Evolutionary conservation across 2,113 vertebrate genomes (phyloP).

Genomic region (Leucopsar rothschildi): DNA sequence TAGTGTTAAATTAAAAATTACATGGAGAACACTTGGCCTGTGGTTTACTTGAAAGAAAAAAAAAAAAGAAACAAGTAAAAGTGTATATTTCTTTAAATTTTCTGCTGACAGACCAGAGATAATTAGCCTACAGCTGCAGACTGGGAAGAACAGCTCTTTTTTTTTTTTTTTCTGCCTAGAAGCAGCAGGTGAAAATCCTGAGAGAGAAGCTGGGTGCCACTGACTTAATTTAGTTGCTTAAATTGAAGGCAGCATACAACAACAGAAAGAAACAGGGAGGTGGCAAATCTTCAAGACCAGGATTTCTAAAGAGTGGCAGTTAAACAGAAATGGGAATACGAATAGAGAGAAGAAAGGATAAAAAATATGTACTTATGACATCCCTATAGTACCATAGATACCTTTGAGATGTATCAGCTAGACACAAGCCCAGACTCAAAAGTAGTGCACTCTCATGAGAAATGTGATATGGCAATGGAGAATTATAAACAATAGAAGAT

Average conservation of each 20-base stretch:
- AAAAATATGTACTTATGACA: background rate
- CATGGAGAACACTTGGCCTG: background rate
- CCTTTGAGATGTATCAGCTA: background rate
- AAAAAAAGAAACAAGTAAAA: background rate
- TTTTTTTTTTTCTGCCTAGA: background rate
- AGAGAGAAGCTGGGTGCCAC: slow-evolving; percentile 46
- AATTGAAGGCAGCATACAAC: background rate
- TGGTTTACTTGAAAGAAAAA: slow-evolving; percentile 19
- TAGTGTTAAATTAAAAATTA: background rate
- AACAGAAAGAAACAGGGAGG: background rate
- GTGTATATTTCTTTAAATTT: slow-evolving; percentile 53
- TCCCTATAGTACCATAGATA: background rate
- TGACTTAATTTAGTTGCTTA: slow-evolving; percentile 47
- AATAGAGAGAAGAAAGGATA: background rate
- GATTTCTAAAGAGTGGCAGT: background rate
- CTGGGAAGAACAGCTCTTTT: slow-evolving; percentile 16
- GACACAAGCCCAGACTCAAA: background rate
- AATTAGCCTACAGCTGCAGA: slow-evolving; percentile 60
- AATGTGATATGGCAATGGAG: background rate
- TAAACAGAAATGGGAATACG: background rate
- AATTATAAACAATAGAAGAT: background rate
- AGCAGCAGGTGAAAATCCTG: slow-evolving; percentile 47
- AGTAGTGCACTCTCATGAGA: background rate
- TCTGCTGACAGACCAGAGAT: slow-evolving; percentile 41
- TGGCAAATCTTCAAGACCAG: background rate